These are phyloP conservation scores for Alca torda DNA, from an alignment of 2,797 vertebrate genomes.

Conservation along the genomic window DNA sequence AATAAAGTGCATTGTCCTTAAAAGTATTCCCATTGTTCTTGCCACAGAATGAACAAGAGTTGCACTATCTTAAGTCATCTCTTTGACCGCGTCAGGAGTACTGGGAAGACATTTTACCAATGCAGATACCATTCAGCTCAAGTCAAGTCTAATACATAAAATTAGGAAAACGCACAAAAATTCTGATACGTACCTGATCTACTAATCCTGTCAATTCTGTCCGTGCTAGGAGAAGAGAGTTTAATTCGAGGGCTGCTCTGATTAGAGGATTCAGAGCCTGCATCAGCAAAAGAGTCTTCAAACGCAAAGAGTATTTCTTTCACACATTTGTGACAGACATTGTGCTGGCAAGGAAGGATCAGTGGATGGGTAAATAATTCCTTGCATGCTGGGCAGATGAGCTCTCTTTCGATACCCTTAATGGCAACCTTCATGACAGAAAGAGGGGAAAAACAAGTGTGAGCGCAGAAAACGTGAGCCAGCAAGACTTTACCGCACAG, in stretches of 20 bases:
- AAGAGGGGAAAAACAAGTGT: neutral
- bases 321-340: slow-evolving; percentile 94
- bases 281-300: slow-evolving; percentile 89
- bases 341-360: slow-evolving; percentile 97
- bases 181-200: slow-evolving; percentile 87
- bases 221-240: slow-evolving; percentile 88
- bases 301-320: slow-evolving; percentile 89
- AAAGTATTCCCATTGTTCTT: slow-evolving; percentile 3
- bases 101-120: neutral
- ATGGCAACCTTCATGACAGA: slow-evolving; percentile 85
- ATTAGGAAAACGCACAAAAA: neutral
- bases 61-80: neutral
- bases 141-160: neutral
- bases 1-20: neutral
- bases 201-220: slow-evolving; percentile 89
- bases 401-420: slow-evolving; percentile 95
- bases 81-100: neutral
- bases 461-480: neutral
- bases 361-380: slow-evolving; percentile 95
- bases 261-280: slow-evolving; percentile 90
- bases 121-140: neutral
- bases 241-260: slow-evolving; percentile 90
- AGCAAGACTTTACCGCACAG: neutral
- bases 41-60: neutral
- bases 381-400: slow-evolving; percentile 96